phyloP scores from a whole-genome alignment of 2,113 vertebrate species.

The Oreotrochilus melanogaster region DNA sequence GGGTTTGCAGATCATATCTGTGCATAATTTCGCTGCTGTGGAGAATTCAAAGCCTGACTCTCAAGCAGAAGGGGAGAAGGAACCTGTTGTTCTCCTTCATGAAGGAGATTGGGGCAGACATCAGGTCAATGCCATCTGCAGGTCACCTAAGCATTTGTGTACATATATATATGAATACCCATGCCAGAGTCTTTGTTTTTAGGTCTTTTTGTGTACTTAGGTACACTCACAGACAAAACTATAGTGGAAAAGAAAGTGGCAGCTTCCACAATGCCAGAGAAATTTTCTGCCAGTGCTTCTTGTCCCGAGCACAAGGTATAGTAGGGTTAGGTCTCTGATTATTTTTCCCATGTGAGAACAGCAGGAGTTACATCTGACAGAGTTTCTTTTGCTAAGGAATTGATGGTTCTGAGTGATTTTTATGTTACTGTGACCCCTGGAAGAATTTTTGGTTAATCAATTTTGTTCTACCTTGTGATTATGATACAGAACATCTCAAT shows the following conservation, averaged over 20 bases:
- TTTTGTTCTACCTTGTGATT: background rate
- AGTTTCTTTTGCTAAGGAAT: background rate
- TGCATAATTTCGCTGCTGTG: background rate
- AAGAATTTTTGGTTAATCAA: background rate
- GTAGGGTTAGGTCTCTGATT: background rate
- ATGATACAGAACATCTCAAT: background rate
- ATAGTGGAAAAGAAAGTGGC: background rate
- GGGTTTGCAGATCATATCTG: background rate
- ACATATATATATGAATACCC: accelerated
- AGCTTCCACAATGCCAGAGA: background rate
- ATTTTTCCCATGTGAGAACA: background rate
- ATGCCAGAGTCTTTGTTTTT: background rate
- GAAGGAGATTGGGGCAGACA: background rate
- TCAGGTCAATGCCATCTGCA: background rate
- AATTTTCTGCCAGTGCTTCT: background rate
- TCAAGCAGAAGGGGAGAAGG: background rate
- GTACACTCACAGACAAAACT: accelerated
- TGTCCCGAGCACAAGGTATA: background rate
- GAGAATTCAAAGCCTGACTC: background rate
- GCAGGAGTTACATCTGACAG: background rate
- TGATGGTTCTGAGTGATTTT: background rate
- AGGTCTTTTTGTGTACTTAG: background rate
- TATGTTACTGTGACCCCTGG: background rate
- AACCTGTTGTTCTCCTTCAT: background rate
- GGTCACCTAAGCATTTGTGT: background rate